phyloP scores from a whole-genome alignment of 2,888 invertebrate species.

The Trichogramma evanescens region DNA sequence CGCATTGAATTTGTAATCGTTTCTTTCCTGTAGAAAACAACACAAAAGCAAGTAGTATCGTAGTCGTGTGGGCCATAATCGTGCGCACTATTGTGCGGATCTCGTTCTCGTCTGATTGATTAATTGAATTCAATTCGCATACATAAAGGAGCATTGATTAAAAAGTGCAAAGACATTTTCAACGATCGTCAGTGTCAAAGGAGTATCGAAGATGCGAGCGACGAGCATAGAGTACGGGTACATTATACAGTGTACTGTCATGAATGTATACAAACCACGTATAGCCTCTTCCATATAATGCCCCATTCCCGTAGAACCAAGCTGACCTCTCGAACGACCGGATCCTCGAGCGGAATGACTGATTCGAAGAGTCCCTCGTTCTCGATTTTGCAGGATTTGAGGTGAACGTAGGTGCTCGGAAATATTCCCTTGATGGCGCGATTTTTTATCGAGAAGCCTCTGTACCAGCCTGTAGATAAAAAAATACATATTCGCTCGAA shows the following conservation, averaged over 20 bases:
- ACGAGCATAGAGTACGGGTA: neutral
- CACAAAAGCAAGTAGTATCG: neutral
- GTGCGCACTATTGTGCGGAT: neutral
- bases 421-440: constrained; percentile 65
- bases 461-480: constrained; percentile 64
- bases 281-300: constrained; percentile 83
- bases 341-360: constrained; percentile 72
- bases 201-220: no score
- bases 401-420: constrained; percentile 71
- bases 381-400: constrained; percentile 72
- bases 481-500: neutral
- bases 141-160: neutral
- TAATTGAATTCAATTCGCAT: neutral
- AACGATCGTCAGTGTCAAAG: neutral
- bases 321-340: constrained; percentile 84
- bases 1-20: constrained; percentile 76
- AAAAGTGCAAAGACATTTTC: neutral
- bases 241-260: neutral
- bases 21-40: constrained; percentile 59
- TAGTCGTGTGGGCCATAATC: no score
- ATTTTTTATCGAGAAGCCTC: constrained; percentile 77
- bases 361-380: constrained; percentile 72
- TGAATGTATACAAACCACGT: constrained; percentile 64
- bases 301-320: constrained; percentile 91
- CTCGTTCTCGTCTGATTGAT: neutral